Percentiles rank a stretch among this genome's conserved stretches.
Conservation (phyloP, 2,888 invertebrate genomes). For the Plusia festucae region DNA sequence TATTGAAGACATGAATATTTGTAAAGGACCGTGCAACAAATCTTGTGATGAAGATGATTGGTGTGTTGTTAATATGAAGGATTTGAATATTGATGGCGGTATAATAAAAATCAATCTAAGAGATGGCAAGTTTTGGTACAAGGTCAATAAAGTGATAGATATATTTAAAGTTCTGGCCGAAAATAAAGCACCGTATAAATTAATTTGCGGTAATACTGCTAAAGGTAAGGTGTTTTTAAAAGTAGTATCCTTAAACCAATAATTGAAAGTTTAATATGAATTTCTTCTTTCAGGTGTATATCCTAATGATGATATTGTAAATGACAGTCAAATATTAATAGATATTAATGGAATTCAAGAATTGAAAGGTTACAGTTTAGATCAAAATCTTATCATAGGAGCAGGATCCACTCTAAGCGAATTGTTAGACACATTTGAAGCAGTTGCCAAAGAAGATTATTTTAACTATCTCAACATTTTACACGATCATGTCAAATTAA, state of each 20-base stretch:
- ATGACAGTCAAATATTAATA: slow-evolving; percentile 84
- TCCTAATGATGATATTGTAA: slow-evolving; percentile 63
- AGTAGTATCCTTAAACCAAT: not conserved
- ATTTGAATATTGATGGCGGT: slow-evolving; percentile 68
- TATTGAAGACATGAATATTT: slow-evolving; percentile 78
- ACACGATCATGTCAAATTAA: slow-evolving; percentile 90
- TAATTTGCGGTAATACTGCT: slow-evolving; percentile 93
- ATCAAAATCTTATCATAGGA: slow-evolving; percentile 85
- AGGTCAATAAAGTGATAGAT: slow-evolving; percentile 81
- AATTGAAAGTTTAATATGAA: not conserved
- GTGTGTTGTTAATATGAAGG: slow-evolving; percentile 45
- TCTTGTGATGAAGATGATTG: slow-evolving; percentile 71
- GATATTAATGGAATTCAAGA: slow-evolving; percentile 90
- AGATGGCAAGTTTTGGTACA: slow-evolving; percentile 85
- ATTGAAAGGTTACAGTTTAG: slow-evolving; percentile 79
- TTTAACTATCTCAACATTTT: slow-evolving; percentile 90
- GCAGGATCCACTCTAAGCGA: slow-evolving; percentile 87
- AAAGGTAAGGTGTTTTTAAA: slow-evolving; percentile 84
- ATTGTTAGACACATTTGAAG: slow-evolving; percentile 82
- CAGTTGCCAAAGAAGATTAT: slow-evolving; percentile 64
- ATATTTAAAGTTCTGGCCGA: slow-evolving; percentile 87
- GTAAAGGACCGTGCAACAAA: slow-evolving; percentile 73
- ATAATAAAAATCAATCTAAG: slow-evolving; percentile 56
- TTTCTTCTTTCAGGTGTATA: slow-evolving; percentile 73
- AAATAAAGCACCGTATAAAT: slow-evolving; percentile 85